Evolutionary conservation across 2,113 vertebrate species (phyloP).

Genomic region (Nycticebus coucang): DNA sequence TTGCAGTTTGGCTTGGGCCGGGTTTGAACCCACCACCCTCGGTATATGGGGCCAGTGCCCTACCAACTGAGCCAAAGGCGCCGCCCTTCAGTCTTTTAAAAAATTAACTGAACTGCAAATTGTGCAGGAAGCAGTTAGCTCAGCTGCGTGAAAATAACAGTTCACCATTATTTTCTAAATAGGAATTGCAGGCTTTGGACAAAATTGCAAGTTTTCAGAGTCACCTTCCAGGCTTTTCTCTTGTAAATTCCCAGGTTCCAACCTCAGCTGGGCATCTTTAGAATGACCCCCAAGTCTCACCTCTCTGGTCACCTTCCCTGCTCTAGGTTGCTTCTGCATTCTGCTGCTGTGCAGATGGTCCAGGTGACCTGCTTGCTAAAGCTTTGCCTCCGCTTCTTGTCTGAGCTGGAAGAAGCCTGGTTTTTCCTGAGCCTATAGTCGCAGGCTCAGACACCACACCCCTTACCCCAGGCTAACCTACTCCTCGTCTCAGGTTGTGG

Average conservation of each 20-base stretch:
- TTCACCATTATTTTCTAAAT: background rate
- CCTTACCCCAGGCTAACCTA: background rate
- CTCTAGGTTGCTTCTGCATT: background rate
- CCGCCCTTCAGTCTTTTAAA: background rate
- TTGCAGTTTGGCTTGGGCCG: too few relatives aligned
- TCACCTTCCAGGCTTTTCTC: background rate
- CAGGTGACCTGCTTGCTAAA: background rate
- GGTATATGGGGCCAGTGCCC: too few relatives aligned
- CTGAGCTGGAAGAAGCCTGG: background rate
- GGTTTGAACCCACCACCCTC: too few relatives aligned
- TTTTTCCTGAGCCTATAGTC: background rate
- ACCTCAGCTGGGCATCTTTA: background rate
- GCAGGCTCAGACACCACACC: background rate
- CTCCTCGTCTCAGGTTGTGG: background rate
- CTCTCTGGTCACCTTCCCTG: background rate
- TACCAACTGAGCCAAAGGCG: too few relatives aligned
- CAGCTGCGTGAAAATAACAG: background rate
- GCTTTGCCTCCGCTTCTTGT: background rate
- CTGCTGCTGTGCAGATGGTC: background rate
- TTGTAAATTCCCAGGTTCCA: background rate
- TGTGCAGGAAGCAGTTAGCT: background rate
- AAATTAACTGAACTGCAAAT: constrained; percentile 22
- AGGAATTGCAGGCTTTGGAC: background rate
- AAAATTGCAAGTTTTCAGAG: constrained; percentile 34
- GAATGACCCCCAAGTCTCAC: background rate